Base-by-base conservation (phyloP, 23 tunicate genomes). In the Oikopleura vanhoeffeni region DNA sequence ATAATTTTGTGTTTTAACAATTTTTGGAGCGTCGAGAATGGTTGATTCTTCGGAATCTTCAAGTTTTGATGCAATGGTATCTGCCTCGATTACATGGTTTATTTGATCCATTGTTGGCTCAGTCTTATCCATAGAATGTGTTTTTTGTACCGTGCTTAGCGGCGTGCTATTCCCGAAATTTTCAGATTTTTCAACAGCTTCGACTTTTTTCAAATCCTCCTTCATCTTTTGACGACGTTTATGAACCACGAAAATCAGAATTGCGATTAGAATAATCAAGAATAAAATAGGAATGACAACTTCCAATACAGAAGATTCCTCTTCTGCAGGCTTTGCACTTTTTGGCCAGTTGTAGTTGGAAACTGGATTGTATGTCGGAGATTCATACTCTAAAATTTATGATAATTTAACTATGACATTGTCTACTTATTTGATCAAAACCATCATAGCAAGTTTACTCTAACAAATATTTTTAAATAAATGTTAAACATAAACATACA, bases 151-250 rank as follows among this genome's bases (percentile, higher is more conserved):
- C 3, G 38, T 24, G 2, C 32, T 38, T 71, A 2, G 34, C 2
- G 34, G 34, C 3, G 38, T 28, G 34, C 3, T 71, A 38, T 18
- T 18, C 2, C 3, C 32, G 38, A 24, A 24, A 24, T 71, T 30
- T 18, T 18, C 36, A 13, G 27, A 33, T 2, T 32, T 32, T 28
- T 28, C 35, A 33, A 32, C 27, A 71, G 27, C 79, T 2, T 71
- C 79, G 36, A 71, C 38, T 30, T 71, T 71, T 71, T 71, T 18
- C 27, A 71, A 30, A 71, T 71, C 79, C 2, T 28, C 34, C 79
- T 71, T 71, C 79, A 71, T 71, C 79, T 71, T 71, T 71, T 71
- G 79, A 18, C 79, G 79, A 4, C 79, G 79, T 32, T 71, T 18
- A 38, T 71, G 79, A 3, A 71, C 32, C 3, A 71, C 35, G 27